Base-by-base conservation (phyloP, 2,797 vertebrate genomes). In the Arrhamphus sclerolepis region DNA sequence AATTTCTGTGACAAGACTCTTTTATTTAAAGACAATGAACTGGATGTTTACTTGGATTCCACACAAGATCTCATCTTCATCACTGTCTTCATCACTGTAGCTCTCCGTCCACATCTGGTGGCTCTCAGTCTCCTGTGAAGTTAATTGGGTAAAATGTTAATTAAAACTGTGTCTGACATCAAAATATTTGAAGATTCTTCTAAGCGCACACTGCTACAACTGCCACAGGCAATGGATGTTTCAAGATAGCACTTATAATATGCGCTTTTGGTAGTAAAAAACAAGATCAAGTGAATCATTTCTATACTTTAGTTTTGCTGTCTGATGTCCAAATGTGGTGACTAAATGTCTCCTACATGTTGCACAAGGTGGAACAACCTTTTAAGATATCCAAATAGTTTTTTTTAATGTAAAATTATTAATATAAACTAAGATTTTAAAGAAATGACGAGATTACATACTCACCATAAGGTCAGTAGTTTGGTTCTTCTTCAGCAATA, bases 21-120 rank as follows among this genome's bases (percentile, higher is more conserved):
- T 13, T 38, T 13, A 16, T 13, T 44, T 44, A 14, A 46, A 19
- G 13, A 14, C 10, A 40, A 5, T 2, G 11, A 56, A 47, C 62
- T 13, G 7, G 1, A 31, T 21, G 7, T 47, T 78, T 75, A 98
- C 95, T 85, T 95, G 92, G 59, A 92, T 91, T 68, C 92, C 94
- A 2, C 92, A 94, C 42, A 94, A 89, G 82, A 93, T 89, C 31
- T 96, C 95, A 56, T 95, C 95, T 4, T 46, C 43, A 46, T 46
- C 21, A 22, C 43, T 94, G 83, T 96, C 94, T 67, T 95, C 94
- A 19, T 96, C 94, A 0, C 92, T 94, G 84, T 93, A 93, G 70
- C 92, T 92, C 1, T 95, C 94, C 44, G 87, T 89, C 94, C 93
- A 94, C n/a, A n/a, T n/a, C 77, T 90, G 94, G 72, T 94, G 93